Base-by-base conservation (phyloP, 2,113 vertebrate genomes). In the Chitala chitala region DNA sequence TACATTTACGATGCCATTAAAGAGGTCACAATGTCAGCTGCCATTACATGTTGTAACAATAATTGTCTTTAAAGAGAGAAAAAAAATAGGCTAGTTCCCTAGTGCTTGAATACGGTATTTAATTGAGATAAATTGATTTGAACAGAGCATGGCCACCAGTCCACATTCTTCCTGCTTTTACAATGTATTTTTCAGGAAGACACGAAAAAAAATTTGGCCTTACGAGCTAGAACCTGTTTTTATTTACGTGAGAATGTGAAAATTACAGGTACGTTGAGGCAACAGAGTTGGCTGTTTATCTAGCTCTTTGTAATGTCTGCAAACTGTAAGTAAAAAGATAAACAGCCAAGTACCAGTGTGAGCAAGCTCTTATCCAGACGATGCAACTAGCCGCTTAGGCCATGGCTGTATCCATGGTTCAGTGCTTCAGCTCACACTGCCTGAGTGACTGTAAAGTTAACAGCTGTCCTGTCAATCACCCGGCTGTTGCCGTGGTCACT, bases 1-100 rank as follows among this genome's bases (percentile, higher is more conserved):
- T 80, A 83, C 84, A 90, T 88, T 84, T 79, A 82, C 75, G 73
- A 69, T 71, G 81, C 82, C 83, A 84, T 88, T 89, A 87, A 77
- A 46, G 8, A 20, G 81, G 81, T 86, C 86, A 78, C 78, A 59
- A 81, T 73, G 56, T 73, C 80, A 80, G 72, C 58, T 81, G 69
- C 71, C 84, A 85, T 86, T 84, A 84, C 80, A 75, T 66, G 33
- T 75, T 81, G 84, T 78, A 79, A 82, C 83, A 83, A 87, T 85
- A 87, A 87, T 86, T 83, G 85, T 72, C 20, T 78, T 84, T 80
- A 80, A 80, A 82, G 58, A 50, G 56, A 66, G 65, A 71, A 61
- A 78, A 82, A 75, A 56, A 81, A 75, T 64, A 73, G 72, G 78
- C 78, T 64, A n/a, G 61, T 79, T 80, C 79, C 73, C 80, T 51